Evolutionary conservation across 2,113 vertebrate genomes (phyloP).

Genomic region (Elephas maximus): DNA sequence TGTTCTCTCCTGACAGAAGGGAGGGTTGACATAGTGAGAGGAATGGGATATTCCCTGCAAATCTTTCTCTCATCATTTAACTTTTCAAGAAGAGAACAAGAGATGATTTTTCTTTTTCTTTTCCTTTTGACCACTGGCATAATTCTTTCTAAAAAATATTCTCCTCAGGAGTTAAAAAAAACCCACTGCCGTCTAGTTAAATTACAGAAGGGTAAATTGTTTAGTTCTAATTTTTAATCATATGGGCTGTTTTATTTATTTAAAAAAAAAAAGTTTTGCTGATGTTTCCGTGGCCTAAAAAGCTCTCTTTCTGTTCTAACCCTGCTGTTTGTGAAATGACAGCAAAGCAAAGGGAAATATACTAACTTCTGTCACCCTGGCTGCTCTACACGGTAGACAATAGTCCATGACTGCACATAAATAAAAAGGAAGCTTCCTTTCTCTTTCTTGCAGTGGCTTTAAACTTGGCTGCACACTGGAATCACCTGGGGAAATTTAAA

Average conservation of each 20-base stretch:
- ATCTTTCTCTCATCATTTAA: slow-evolving; percentile 50
- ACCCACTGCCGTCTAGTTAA: neutral
- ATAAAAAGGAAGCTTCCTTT: neutral
- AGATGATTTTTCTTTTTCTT: slow-evolving; percentile 27
- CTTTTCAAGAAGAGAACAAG: neutral
- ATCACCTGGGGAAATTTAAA: neutral
- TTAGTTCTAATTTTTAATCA: neutral
- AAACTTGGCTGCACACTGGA: neutral
- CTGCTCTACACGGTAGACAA: neutral
- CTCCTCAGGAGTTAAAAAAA: neutral
- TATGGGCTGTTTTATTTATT: neutral
- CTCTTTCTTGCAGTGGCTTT: neutral
- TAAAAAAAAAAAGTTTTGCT: neutral
- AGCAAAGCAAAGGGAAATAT: slow-evolving; percentile 65
- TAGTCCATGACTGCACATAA: neutral
- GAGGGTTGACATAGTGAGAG: neutral
- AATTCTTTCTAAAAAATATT: slow-evolving; percentile 30
- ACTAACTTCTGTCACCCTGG: neutral
- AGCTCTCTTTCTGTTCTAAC: slow-evolving; percentile 21
- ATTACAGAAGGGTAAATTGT: neutral
- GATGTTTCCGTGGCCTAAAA: neutral
- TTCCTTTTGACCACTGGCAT: slow-evolving; percentile 7
- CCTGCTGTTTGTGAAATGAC: slow-evolving; percentile 41
- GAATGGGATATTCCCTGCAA: neutral
- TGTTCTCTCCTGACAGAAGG: slow-evolving; percentile 2